Evolutionary conservation across 1,140 invertebrate genomes (phyloP), one percentile per base, ranked within the genome.

Genomic region (Drosophila obscura): DNA sequence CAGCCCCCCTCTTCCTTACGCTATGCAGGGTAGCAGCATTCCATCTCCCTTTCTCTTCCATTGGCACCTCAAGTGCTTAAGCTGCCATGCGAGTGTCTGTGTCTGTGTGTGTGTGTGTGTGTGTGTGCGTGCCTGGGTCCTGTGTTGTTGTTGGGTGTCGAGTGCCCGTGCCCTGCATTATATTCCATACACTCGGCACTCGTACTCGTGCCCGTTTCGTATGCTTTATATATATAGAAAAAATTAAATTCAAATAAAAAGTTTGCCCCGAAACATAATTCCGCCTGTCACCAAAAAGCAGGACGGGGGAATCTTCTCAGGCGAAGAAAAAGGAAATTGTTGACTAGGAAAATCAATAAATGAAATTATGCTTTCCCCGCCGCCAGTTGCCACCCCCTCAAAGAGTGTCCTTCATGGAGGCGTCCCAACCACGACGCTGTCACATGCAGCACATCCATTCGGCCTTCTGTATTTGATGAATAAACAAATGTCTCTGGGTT

Each of bases 21-120:
- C 50, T 5, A 4, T 13, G 8, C 35, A 39, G 35, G 35, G 15
- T 31, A 52, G 6, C 16, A n/a, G 3, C 22, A 53, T 53, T 39
- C 51, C 13, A 15, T 45, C 16, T 66, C 22, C 48, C 52, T 58
- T 65, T 74, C 69, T 39, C 35, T 39, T 13, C 78, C 66, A 81
- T 87, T 87, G 65, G 79, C 82, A 87, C 82, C 83, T 87, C 71
- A 88, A 85, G 82, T 88, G 62, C 82, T 88, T 79, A 79, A 75
- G 60, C 75, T 49, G 65, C 56, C 62, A 78, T 66, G 52, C 66
- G 49, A 51, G 66, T 69, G 73, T 52, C 48, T 52, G 50, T 39
- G 31, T 45, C 55, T 28, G 28, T 8, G 7, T 31, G 8, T 31
- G 7, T 8, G 28, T 31, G 22, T 68, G 24, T 67, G 57, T 46